Evolutionary conservation across 2,888 invertebrate genomes (phyloP), one percentile per base, ranked within the genome.

Genomic region (Melitaea athalia): DNA sequence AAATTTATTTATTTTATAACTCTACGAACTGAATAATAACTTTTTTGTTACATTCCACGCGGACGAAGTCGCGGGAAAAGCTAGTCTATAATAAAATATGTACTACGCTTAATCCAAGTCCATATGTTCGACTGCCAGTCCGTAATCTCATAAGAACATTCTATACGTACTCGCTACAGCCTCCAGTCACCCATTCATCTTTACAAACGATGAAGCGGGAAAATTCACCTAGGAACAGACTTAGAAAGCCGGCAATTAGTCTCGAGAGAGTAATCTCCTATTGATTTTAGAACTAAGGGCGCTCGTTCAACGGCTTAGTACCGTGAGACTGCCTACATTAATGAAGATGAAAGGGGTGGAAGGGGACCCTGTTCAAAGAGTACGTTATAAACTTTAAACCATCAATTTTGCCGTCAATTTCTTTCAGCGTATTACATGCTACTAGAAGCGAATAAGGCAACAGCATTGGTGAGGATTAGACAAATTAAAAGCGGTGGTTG

Each of bases 201-300:
- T 63, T 55, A 55, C 60, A 64, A 60, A 59, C 59, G 61, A 67
- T 31, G 52, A 42, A 61, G 49, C 53, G 45, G 63, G 63, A 67
- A 63, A 69, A 67, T 66, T 55, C 64, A 43, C 45, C 43, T 33
- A 62, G 64, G 61, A 57, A 52, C 61, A 15, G 66, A 69, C 64
- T 68, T 66, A 38, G 64, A 68, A 68, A 62, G 69, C 66, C 49
- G 63, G 70, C 71, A 72, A 74, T 74, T 74, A 74, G 72, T 70
- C 73, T 67, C 72, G 63, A 59, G 71, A 72, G 72, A 70, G 72
- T 72, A 74, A 74, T 73, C 68, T 67, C 52, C 70, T 74, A 74
- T 74, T 73, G 74, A 73, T 73, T 74, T 74, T 69, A 71, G 68
- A 73, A 69, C 66, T 70, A 60, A 61, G 71, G 63, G 69, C 52